Percentiles rank a stretch among this genome's conserved stretches.
These are phyloP conservation scores for Bryconaethiops microstoma DNA, from an alignment of 2,797 vertebrate genomes.

Conservation along the genomic window DNA sequence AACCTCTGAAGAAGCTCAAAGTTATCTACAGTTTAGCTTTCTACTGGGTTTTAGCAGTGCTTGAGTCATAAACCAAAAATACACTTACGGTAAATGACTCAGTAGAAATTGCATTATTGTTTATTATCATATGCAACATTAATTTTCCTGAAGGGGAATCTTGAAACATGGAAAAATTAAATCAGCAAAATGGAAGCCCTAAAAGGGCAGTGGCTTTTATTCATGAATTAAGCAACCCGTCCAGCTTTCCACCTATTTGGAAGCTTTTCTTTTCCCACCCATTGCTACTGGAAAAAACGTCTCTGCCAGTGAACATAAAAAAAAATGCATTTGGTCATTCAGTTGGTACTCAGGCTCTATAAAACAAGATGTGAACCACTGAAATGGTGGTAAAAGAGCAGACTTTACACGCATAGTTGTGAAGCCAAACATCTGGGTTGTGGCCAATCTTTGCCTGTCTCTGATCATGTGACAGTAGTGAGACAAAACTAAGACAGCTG, in stretches of 20 bases:
- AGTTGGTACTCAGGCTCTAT: background rate
- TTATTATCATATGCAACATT: constrained; percentile 30
- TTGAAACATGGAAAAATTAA: constrained; percentile 56
- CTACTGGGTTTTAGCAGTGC: background rate
- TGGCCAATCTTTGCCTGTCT: background rate
- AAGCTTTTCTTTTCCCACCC: constrained; percentile 38
- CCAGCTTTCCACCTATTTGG: constrained; percentile 65
- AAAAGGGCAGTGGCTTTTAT: constrained; percentile 36
- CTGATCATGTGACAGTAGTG: constrained; percentile 8
- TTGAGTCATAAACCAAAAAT: constrained; percentile 37
- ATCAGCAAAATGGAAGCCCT: constrained; percentile 55
- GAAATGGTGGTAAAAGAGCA: background rate
- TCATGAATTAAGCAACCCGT: constrained; percentile 40
- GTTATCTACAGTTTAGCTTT: constrained; percentile 17
- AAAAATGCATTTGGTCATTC: constrained; percentile 10
- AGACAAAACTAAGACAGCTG: constrained; percentile 18
- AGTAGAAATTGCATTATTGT: constrained; percentile 18
- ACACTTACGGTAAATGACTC: constrained; percentile 39
- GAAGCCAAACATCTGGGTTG: constrained; percentile 1
- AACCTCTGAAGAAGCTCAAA: constrained; percentile 7
- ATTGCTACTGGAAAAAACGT: constrained; percentile 56
- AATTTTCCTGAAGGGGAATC: constrained; percentile 27
- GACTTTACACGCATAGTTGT: background rate
- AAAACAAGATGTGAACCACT: background rate
- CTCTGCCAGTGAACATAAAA: constrained; percentile 52